A percentile compares a stretch with the other conserved stretches of the same genome.
These are phyloP conservation scores for Plectus sambesii DNA, from an alignment of 1,140 invertebrate genomes.

Conservation along the genomic window DNA sequence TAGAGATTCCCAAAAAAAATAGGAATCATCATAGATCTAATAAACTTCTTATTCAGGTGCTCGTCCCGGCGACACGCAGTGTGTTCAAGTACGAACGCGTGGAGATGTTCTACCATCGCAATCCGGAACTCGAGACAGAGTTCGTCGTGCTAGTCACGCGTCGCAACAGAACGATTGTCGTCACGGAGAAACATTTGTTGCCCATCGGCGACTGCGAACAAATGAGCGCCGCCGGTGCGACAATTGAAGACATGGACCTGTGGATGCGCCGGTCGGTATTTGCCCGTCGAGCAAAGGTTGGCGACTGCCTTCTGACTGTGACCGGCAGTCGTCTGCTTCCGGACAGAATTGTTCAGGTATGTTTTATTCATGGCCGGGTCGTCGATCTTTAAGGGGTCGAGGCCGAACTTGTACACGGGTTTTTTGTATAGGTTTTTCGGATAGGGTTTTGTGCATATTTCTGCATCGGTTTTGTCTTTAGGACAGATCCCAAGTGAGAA, in stretches of 20 bases:
- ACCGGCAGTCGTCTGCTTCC: slow-evolving; percentile 7
- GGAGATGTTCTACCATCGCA: slow-evolving; percentile 29
- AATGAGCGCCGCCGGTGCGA: slow-evolving; percentile 7
- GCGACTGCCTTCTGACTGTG: slow-evolving; percentile 21
- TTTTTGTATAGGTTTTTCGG: too few relatives aligned
- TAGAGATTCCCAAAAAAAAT: too few relatives aligned
- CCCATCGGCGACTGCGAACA: slow-evolving; percentile 23
- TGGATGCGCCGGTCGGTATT: too few relatives aligned
- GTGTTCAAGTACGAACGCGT: slow-evolving; percentile 26
- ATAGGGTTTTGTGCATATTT: too few relatives aligned
- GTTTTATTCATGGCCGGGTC: too few relatives aligned
- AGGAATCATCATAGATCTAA: too few relatives aligned
- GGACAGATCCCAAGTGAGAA: too few relatives aligned
- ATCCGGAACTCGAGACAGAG: slow-evolving; percentile 12
- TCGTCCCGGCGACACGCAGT: slow-evolving; percentile 23
- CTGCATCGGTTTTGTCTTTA: too few relatives aligned
- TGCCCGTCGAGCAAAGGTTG: slow-evolving; percentile 18
- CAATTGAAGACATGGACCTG: too few relatives aligned
- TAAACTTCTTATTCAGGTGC: slow-evolving; percentile 18
- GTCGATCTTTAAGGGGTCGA: too few relatives aligned
- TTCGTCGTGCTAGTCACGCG: slow-evolving; percentile 17
- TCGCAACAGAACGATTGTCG: slow-evolving; percentile 12
- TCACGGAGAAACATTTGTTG: slow-evolving; percentile 20
- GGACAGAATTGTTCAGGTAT: slow-evolving; percentile 22
- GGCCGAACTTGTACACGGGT: too few relatives aligned